Evolutionary conservation across 2,797 vertebrate genomes (phyloP), one percentile per base, ranked within the genome.

Genomic region (Sebastes matsubarae): DNA sequence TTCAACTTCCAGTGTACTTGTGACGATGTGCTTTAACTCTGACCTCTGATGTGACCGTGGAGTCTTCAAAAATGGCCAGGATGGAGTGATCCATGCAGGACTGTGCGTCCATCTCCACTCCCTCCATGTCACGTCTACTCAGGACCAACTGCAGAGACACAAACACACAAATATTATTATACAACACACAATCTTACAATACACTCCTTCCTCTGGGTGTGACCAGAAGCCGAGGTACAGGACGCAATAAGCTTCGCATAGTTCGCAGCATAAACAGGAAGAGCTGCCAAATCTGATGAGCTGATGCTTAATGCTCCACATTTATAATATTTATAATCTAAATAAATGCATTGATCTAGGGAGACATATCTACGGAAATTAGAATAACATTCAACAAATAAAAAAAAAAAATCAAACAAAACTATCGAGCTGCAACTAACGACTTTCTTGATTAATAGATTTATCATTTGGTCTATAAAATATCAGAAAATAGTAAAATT

Each of bases 31-130:
- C 52, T 73, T 38, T n/a, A 14, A 52, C 22, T 68, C 92, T 94
- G 79, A 99, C 98, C 97, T 98, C 97, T 0, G 93, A 92, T 61
- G 88, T 9, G 8, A 93, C 77, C 14, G 93, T 75, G 13, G 97
- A 92, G 83, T 98, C 97, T 79, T 98, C 97, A 25, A 99, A 97
- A 85, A 99, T 96, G 70, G 98, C 98, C 82, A 99, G 93, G 79
- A 99, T 97, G 11, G 97, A 98, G 27, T 96, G 96, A 90, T 99
- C 98, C 0, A 98, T 87, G 79, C 96, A 96, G 78, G 95, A 93
- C 46, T 96, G 95, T 76, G 97, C 87, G 5, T 96, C 96, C 87
- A 96, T 81, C 32, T 87, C 88, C 83, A 95, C 93, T 4, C 74
- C 88, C 30, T 90, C 84, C 38, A 87, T 61, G 30, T 77, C 75